phyloP scores from a whole-genome alignment of 2,888 invertebrate genomes.

The Muscina levida region DNA sequence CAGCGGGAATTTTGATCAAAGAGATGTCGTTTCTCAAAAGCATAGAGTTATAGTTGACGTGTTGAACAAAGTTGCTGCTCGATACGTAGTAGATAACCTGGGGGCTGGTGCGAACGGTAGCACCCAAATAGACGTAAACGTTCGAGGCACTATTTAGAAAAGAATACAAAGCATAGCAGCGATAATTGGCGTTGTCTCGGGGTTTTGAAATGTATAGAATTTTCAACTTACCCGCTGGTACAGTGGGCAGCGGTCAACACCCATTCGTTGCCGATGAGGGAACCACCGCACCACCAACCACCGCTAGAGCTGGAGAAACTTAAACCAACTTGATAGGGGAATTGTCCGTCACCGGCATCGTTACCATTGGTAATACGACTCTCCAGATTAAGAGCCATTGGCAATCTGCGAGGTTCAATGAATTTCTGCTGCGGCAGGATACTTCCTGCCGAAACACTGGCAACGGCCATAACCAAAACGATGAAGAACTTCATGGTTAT shows the following conservation, averaged over 20 bases:
- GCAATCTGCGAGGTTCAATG: constrained; percentile 69
- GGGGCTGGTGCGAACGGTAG: constrained; percentile 71
- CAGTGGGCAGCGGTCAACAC: constrained; percentile 76
- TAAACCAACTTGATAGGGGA: constrained; percentile 74
- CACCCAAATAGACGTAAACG: constrained; percentile 71
- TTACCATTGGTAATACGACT: constrained; percentile 74
- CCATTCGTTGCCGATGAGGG: constrained; percentile 70
- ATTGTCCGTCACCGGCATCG: constrained; percentile 68
- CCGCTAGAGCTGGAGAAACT: constrained; percentile 67
- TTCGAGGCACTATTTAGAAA: constrained; percentile 68
- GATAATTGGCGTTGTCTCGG: too few species aligned
- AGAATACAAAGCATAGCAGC: neutral
- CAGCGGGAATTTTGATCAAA: constrained; percentile 69
- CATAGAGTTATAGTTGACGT: constrained; percentile 73
- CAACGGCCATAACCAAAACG: constrained; percentile 70
- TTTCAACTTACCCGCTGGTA: constrained; percentile 70
- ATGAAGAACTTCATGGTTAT: constrained; percentile 70
- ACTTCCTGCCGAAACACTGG: constrained; percentile 69
- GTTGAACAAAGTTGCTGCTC: constrained; percentile 74
- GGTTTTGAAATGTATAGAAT: neutral
- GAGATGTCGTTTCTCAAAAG: constrained; percentile 73
- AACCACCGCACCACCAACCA: constrained; percentile 74
- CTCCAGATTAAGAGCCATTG: constrained; percentile 52
- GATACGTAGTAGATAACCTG: constrained; percentile 68
- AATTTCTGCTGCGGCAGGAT: constrained; percentile 33